Evolutionary conservation across 2,888 invertebrate species (phyloP).

Genomic region (Nezara viridula): DNA sequence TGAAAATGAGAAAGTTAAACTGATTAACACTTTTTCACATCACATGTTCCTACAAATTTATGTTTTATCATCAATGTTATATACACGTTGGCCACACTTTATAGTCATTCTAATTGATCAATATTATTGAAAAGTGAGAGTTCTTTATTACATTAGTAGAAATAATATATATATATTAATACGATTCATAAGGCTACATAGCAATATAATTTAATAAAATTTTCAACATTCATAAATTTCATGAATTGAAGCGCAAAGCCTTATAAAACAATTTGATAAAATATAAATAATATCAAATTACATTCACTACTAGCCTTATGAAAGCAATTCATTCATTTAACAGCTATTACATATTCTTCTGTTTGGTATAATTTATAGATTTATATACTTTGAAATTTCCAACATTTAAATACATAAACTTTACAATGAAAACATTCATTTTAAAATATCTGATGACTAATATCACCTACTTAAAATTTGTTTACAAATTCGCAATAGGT

Average conservation of each 20-base stretch:
- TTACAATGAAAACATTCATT: slow-evolving; percentile 9
- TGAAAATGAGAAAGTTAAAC: neutral
- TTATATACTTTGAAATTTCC: neutral
- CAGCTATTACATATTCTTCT: neutral
- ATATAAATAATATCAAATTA: neutral
- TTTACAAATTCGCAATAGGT: neutral
- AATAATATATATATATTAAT: neutral
- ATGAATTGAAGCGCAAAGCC: neutral
- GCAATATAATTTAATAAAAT: neutral
- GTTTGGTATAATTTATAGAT: neutral
- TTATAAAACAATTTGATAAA: neutral
- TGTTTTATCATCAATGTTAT: neutral
- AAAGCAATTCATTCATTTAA: neutral
- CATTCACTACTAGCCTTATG: slow-evolving; percentile 8
- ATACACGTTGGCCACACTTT: neutral
- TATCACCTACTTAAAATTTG: neutral
- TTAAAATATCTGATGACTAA: neutral
- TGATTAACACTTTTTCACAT: neutral
- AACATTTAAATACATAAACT: slow-evolving; percentile 24
- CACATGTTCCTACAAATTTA: too few relatives aligned
- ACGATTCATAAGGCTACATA: slow-evolving; percentile 14
- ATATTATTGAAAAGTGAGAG: neutral
- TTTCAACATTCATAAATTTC: neutral
- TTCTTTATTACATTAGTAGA: neutral
- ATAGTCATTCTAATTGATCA: neutral